These are phyloP conservation scores for Heliconius ethilla DNA, from an alignment of 2,888 invertebrate genomes.

Conservation along the genomic window DNA sequence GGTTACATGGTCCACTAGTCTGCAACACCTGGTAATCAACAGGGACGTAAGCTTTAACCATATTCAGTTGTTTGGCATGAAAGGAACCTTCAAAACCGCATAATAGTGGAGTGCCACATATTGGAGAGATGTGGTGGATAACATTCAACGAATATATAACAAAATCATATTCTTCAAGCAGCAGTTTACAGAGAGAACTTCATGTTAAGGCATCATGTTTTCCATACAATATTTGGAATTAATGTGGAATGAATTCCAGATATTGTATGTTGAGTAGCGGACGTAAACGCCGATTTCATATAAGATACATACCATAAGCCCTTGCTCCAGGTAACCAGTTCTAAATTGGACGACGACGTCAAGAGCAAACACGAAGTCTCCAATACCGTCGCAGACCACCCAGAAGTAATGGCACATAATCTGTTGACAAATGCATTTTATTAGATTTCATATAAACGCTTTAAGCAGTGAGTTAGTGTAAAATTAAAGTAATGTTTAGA, in stretches of 20 bases:
- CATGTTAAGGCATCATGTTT: background rate
- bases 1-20: no score
- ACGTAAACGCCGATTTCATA: background rate
- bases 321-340: conserved; percentile 97
- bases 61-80: no score
- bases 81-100: no score
- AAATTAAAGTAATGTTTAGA: background rate
- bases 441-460: background rate
- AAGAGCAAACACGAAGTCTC: conserved; percentile 92
- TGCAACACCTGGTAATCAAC: no score
- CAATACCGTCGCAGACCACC: conserved; percentile 91
- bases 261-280: background rate
- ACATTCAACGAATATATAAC: no score
- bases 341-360: conserved; percentile 96
- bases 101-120: no score
- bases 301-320: conserved; percentile 86
- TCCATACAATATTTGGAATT: background rate
- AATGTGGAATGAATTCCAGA: background rate
- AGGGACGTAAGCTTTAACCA: no score
- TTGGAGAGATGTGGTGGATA: no score
- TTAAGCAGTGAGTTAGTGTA: background rate
- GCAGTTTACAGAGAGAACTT: no score
- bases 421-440: conserved; percentile 65
- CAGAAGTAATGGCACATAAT: conserved; percentile 87
- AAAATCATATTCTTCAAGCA: no score